A percentile compares a stretch with the other conserved stretches of the same genome.
Evolutionary conservation across 2,888 invertebrate genomes (phyloP).

Genomic region (Allolobophora icterica): DNA sequence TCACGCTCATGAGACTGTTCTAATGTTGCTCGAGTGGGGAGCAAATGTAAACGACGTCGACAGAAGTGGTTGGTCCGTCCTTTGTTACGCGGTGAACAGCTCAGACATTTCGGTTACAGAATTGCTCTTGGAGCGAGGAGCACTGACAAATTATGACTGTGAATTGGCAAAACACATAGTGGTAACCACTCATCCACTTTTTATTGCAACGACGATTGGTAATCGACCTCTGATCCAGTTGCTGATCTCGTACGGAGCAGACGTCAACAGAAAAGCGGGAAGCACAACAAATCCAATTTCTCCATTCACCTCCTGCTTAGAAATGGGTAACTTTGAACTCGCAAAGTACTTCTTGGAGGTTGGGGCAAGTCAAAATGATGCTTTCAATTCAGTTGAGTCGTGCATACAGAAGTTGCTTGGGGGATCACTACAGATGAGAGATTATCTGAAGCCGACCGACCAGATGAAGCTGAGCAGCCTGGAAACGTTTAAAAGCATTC

Average conservation of each 20-base stretch:
- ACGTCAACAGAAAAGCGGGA: neutral
- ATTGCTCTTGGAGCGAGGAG: neutral
- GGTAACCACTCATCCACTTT: neutral
- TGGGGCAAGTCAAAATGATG: neutral
- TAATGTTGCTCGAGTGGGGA: neutral
- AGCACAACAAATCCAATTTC: neutral
- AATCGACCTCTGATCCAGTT: neutral
- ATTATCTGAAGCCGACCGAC: neutral
- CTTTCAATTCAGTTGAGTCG: neutral
- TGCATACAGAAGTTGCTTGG: neutral
- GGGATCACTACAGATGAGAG: neutral
- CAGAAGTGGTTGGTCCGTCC: constrained; percentile 18
- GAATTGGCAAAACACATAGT: neutral
- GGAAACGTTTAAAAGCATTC: neutral
- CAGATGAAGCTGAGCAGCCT: neutral
- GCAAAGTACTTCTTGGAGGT: neutral
- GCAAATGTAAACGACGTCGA: constrained; percentile 23
- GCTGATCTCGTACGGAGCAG: neutral
- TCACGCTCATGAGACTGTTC: neutral
- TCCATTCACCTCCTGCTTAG: neutral
- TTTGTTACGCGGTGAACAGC: constrained; percentile 19
- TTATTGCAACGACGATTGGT: neutral
- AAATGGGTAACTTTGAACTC: constrained; percentile 21
- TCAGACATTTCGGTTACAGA: neutral
- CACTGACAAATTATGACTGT: constrained; percentile 1